These are phyloP conservation scores for Mungos mungo DNA, from an alignment of 2,113 vertebrate genomes.

Conservation along the genomic window DNA sequence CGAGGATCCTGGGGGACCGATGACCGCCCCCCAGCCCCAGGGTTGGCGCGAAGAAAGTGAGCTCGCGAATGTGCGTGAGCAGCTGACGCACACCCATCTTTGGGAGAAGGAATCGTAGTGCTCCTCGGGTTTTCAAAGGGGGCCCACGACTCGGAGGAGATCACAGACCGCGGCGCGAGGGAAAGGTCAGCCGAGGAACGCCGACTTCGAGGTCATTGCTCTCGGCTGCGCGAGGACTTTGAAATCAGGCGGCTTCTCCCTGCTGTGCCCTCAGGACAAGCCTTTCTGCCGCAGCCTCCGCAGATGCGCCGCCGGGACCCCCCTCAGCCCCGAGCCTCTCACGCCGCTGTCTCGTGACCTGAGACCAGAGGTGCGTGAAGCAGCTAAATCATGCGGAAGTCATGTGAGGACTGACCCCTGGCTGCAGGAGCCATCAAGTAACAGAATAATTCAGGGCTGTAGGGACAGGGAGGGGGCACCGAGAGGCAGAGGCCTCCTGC, in stretches of 20 bases:
- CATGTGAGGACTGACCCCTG: neutral
- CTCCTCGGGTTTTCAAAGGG: neutral
- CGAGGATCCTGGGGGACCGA: no score
- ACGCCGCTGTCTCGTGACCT: neutral
- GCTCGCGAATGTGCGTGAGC: accelerated
- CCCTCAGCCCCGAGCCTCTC: neutral
- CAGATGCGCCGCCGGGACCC: neutral
- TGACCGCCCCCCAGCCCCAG: neutral
- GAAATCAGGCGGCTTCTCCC: neutral
- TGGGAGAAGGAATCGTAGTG: neutral
- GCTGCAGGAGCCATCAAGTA: neutral
- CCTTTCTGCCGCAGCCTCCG: neutral
- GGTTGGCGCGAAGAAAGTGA: neutral
- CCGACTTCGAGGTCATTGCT: neutral
- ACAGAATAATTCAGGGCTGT: neutral
- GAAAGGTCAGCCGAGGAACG: neutral
- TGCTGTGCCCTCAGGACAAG: neutral
- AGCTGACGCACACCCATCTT: neutral
- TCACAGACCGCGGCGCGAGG: neutral
- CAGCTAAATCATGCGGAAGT: neutral
- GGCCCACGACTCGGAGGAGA: neutral
- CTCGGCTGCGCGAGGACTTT: neutral
- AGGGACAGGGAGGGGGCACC: neutral
- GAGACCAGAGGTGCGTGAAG: neutral
- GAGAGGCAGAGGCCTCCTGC: neutral